Base-by-base conservation (phyloP, 2,888 invertebrate genomes). In the Cerastis leucographa region DNA sequence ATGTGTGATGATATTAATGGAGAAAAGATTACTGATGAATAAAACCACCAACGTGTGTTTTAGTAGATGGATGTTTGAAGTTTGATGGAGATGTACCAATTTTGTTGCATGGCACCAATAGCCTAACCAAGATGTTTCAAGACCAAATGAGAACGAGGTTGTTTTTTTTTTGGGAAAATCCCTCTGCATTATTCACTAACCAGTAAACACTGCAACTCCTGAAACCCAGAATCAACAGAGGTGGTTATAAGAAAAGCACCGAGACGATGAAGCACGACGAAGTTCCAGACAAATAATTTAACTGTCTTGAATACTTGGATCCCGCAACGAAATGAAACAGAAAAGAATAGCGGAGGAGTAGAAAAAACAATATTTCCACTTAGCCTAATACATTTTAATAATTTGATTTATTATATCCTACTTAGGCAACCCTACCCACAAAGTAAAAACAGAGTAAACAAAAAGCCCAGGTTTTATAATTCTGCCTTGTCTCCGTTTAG, bases 401-500 rank as follows among this genome's bases (percentile, higher is more conserved):
- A 22, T 22, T 51, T 22, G 8, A 49, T 8, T 49, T 8, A 49
- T 19, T 8, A 19, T 61, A 22, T 5, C 6, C 35, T 61, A 2
- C 11, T 11, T 61, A 61, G n/a, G 40, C 54, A 76, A 7, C 51
- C 44, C 40, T 67, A 62, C 8, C 14, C 2, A 49, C 25, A 44
- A 79, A 62, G 0, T 35, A 54, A 42, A 71, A 68, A 49, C 67
- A 42, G 12, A 56, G 66, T 49, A 68, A 62, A 70, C 71, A 81
- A 81, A 84, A 75, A 70, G 17, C 80, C 61, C 19, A 56, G 35
- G 29, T 64, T 82, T 78, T 80, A 82, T 76, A 86, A 77, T 77
- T 77, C 76, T 49, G n/a, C 49, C 62, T 84, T 84, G 81, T 86
- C 81, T 84, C 59, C 81, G 69, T 66, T 78, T 71, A 80, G 72